Evolutionary conservation across 64 coral and sea anemone species (phyloP).

Genomic region (Montipora cactus): DNA sequence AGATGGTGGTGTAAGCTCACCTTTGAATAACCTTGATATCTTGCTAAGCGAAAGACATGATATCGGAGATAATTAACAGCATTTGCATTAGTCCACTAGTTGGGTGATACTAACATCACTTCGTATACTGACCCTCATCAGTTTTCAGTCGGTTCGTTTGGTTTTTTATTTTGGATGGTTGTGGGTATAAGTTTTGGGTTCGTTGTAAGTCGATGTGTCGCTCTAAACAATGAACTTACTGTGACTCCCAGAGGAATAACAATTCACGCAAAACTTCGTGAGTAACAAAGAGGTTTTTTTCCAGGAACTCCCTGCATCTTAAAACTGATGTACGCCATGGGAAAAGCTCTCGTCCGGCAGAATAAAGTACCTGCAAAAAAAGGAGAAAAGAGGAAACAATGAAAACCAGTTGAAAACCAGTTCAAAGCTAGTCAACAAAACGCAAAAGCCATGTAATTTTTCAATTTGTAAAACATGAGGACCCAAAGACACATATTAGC

Average conservation of each 20-base stretch:
- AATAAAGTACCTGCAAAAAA: slow-evolving; percentile 59
- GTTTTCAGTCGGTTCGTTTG: background rate
- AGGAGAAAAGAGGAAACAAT: slow-evolving; percentile 18
- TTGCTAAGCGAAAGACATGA: no score
- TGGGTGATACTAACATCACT: no score
- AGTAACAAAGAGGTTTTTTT: slow-evolving; percentile 74
- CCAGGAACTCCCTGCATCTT: slow-evolving; percentile 67
- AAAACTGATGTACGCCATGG: slow-evolving; percentile 90
- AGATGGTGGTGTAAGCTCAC: no score
- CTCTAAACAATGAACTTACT: slow-evolving; percentile 59
- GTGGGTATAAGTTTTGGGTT: background rate
- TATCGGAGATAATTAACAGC: no score
- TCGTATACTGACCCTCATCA: no score
- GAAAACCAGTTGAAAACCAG: background rate
- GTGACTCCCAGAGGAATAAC: slow-evolving; percentile 85
- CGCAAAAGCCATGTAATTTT: no score
- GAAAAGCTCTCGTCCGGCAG: slow-evolving; percentile 87
- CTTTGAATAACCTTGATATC: no score
- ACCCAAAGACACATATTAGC: no score
- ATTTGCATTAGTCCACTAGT: no score
- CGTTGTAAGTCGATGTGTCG: background rate
- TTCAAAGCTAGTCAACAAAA: no score
- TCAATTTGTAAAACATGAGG: no score
- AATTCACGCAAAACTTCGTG: slow-evolving; percentile 81
- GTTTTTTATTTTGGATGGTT: background rate